Evolutionary conservation across 2,113 vertebrate genomes (phyloP).

Genomic region (Halichoeres trimaculatus): DNA sequence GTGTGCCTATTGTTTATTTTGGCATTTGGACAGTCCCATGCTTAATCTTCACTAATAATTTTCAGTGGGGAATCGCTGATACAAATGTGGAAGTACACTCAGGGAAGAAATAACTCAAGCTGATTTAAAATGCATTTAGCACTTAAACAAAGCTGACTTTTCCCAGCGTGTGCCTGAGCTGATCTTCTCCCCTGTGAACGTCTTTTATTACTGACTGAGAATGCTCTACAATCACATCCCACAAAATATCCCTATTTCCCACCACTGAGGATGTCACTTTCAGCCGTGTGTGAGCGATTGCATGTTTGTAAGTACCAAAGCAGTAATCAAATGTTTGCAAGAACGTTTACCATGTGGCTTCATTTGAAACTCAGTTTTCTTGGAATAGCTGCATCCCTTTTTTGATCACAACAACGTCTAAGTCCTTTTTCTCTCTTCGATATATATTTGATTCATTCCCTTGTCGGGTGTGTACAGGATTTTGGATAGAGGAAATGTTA

Average conservation of each 20-base stretch:
- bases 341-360: not conserved
- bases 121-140: slow-evolving; percentile 35
- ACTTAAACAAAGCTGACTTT: slow-evolving; percentile 42
- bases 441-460: not conserved
- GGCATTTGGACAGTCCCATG: not conserved
- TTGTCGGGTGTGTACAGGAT: not conserved
- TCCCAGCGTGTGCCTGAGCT: slow-evolving; percentile 13
- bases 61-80: slow-evolving; percentile 20
- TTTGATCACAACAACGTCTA: not conserved
- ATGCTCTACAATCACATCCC: slow-evolving; percentile 4
- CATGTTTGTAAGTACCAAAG: not conserved
- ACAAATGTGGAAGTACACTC: not conserved
- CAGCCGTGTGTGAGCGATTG: not conserved
- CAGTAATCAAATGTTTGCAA: not conserved
- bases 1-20: slow-evolving; percentile 7
- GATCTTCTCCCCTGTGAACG: slow-evolving; percentile 8
- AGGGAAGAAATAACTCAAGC: slow-evolving; percentile 13
- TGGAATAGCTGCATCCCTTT: not conserved
- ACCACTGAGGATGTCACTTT: not conserved
- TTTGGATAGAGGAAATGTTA: not conserved
- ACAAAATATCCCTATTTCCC: not conserved
- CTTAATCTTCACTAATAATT: slow-evolving; percentile 31
- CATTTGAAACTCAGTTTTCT: not conserved
- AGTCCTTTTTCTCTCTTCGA: not conserved
- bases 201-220: slow-evolving; percentile 17